Evolutionary conservation across 2,797 vertebrate species (phyloP), one percentile per base, ranked within the genome.

Genomic region (Apodemus agrarius): DNA sequence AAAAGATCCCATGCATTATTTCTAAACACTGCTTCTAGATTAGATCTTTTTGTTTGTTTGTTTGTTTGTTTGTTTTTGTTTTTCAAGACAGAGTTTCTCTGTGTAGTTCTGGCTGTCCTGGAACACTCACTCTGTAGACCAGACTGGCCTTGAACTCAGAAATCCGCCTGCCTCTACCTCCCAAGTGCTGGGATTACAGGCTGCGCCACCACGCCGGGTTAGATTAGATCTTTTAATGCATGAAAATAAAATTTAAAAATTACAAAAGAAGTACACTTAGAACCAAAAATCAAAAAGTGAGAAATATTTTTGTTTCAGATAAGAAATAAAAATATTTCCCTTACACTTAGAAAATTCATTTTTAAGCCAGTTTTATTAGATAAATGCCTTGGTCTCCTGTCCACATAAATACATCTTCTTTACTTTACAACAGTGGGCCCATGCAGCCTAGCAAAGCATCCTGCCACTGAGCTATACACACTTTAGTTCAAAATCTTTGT

Each of bases 361-460:
- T 96, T 92, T 75, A 96, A 89, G 67, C 21, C 74, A 96, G 37
- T 97, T 96, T 96, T 93, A 90, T 94, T 78, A 96, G 61, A 40
- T 86, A 69, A 82, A 86, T 67, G 85, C 88, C 22, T 92, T 95
- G 63, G 16, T 95, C n/a, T 91, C 65, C 49, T 93, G 94, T 78
- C 86, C n/a, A 72, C 24, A 37, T 54, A 93, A 72, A 79, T 93
- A 75, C 24, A 75, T 74, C 54, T 54, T 80, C 37, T 80, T 69
- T 72, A 37, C 59, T 83, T 84, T 75, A 40, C 22, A 83, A 65
- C 59, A 54, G 14, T 80, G 49, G 29, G 49, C 19, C 83, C 29
- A 31, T 34, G 43, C 5, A 67, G 40, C 40, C 16, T 63, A 89
- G 54, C 34, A 8, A 83, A 76, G 57, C 11, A 2, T 7, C 26